A percentile compares a stretch with the other conserved stretches of the same genome.
Conservation (phyloP, 2,797 vertebrate genomes). For the Chloroceryle amazona region DNA sequence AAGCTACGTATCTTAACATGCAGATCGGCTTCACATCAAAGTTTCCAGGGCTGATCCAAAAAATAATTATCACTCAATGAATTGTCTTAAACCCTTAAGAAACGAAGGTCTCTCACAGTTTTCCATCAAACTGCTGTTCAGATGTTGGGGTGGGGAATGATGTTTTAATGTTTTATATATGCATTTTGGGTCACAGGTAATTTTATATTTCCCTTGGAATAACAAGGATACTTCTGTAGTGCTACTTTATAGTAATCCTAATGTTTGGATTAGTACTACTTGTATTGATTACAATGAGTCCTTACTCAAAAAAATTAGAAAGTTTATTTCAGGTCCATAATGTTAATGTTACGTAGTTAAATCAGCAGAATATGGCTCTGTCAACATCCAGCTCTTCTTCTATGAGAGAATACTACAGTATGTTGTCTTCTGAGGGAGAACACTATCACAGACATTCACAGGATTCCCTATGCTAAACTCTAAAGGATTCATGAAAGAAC, state of each 20-base stretch:
- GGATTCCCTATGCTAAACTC: background rate
- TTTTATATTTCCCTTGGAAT: background rate
- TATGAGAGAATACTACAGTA: background rate
- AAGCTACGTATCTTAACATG: background rate
- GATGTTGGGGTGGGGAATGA: background rate
- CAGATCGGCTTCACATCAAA: background rate
- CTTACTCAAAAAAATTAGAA: background rate
- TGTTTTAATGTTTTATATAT: slow-evolving; percentile 42
- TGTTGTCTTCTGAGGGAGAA: background rate
- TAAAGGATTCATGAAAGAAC: background rate
- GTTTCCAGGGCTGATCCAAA: background rate
- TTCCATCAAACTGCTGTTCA: background rate
- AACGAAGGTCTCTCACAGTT: background rate
- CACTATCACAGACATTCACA: background rate
- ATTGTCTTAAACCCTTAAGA: background rate
- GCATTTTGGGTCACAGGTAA: background rate
- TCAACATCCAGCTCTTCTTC: background rate
- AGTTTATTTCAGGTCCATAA: background rate
- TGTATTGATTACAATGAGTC: background rate
- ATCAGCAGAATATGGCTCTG: background rate
- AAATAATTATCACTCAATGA: background rate
- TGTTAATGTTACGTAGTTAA: background rate
- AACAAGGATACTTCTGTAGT: background rate
- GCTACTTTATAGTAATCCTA: background rate
- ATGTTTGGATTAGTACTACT: background rate